These are phyloP conservation scores for Ambastaia sidthimunki DNA, from an alignment of 2,797 vertebrate genomes.

Conservation along the genomic window DNA sequence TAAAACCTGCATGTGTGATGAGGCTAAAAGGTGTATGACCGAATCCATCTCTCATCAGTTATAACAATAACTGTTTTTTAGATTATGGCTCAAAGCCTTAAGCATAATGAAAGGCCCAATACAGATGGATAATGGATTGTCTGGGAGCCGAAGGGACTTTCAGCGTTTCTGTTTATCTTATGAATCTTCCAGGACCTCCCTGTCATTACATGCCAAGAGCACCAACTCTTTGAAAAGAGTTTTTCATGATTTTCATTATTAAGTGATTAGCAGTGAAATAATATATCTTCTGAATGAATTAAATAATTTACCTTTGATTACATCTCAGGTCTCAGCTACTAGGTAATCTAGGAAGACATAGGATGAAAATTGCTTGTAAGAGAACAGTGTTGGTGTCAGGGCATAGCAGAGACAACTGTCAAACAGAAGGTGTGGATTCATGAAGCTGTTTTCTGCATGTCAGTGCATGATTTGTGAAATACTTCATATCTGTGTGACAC, in stretches of 20 bases:
- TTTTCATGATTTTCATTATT: background rate
- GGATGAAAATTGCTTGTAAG: background rate
- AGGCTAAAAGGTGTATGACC: too few species aligned
- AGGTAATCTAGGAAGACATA: too few species aligned
- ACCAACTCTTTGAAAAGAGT: background rate
- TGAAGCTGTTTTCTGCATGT: slow-evolving; percentile 12
- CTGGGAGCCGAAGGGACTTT: background rate
- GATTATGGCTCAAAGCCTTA: too few species aligned
- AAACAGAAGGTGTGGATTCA: background rate
- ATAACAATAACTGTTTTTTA: too few species aligned
- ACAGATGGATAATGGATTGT: background rate
- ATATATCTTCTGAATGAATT: too few species aligned
- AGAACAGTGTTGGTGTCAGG: background rate
- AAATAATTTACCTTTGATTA: too few species aligned
- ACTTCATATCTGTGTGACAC: slow-evolving; percentile 9
- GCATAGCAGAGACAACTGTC: background rate
- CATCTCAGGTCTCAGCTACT: too few species aligned
- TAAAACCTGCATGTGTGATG: background rate
- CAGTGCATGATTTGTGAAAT: background rate
- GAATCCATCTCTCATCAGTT: too few species aligned
- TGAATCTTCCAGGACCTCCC: background rate
- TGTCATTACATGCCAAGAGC: background rate
- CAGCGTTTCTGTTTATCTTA: background rate
- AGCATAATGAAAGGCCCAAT: slow-evolving; percentile 15
- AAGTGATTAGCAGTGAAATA: background rate